These are phyloP conservation scores for Paguma larvata DNA, from an alignment of 2,797 vertebrate genomes.

Conservation along the genomic window DNA sequence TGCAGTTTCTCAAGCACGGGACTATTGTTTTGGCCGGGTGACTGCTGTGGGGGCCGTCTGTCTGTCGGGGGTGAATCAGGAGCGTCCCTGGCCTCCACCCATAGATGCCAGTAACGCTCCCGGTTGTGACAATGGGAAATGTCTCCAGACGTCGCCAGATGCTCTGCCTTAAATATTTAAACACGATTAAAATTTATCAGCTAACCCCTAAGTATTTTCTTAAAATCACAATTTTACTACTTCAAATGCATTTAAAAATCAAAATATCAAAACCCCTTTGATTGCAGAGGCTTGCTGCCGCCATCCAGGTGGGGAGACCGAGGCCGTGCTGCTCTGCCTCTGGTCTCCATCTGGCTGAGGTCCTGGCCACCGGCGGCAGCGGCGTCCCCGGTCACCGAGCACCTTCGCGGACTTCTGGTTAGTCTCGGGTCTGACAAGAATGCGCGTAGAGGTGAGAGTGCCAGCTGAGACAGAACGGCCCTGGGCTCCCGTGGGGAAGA, in stretches of 20 bases:
- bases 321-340: not conserved
- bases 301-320: too few species aligned
- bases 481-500: too few species aligned
- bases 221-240: not conserved
- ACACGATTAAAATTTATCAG: not conserved
- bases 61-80: too few species aligned
- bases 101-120: not conserved
- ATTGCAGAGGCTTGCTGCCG: not conserved
- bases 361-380: not conserved
- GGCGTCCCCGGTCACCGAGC: too few species aligned
- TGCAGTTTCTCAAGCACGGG: rapidly evolving
- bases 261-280: not conserved
- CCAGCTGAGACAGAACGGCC: rapidly evolving
- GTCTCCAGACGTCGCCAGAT: not conserved
- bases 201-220: not conserved
- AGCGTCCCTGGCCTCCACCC: too few species aligned
- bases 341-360: rapidly evolving
- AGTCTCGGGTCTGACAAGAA: not conserved
- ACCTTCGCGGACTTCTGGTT: rapidly evolving
- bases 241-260: not conserved
- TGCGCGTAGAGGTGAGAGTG: not conserved
- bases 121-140: not conserved
- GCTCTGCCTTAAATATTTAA: not conserved
- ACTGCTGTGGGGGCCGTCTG: not conserved
- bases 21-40: rapidly evolving